These are phyloP conservation scores for Cantharis rufa DNA, from an alignment of 2,888 invertebrate species.

Conservation along the genomic window DNA sequence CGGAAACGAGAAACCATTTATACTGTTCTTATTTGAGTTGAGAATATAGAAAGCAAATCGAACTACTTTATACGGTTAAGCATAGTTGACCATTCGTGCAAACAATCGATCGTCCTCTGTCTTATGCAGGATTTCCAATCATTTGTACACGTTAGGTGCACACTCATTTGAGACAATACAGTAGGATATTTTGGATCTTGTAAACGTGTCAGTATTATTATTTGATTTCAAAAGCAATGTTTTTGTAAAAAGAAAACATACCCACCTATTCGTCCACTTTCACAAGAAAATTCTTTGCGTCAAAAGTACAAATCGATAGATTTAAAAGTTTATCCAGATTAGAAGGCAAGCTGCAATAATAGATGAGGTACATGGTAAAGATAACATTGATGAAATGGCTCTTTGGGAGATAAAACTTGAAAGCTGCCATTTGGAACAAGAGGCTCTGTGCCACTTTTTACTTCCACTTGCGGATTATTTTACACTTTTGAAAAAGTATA, in stretches of 20 bases:
- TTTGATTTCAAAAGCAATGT: background rate
- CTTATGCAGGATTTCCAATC: constrained; percentile 23
- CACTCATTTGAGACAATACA: constrained; percentile 27
- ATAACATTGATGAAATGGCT: constrained; percentile 40
- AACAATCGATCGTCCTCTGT: constrained; percentile 25
- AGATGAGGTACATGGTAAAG: constrained; percentile 37
- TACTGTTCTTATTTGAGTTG: constrained; percentile 30
- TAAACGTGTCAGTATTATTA: constrained; percentile 8
- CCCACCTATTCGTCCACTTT: background rate
- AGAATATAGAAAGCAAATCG: constrained; percentile 21
- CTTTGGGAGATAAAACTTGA: constrained; percentile 37
- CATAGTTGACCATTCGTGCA: constrained; percentile 26
- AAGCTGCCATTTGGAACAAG: constrained; percentile 30
- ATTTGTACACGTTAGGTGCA: constrained; percentile 32
- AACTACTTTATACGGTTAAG: constrained; percentile 22
- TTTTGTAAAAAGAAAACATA: background rate
- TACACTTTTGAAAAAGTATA: constrained; percentile 4
- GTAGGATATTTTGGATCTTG: constrained; percentile 5
- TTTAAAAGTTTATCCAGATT: constrained; percentile 28
- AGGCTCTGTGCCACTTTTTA: constrained; percentile 24
- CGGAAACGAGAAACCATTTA: constrained; percentile 30
- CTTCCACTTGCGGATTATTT: constrained; percentile 15
- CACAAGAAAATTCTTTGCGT: constrained; percentile 5
- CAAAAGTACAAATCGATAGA: constrained; percentile 17
- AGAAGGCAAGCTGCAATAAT: constrained; percentile 35